Percentiles rank a stretch among this genome's conserved stretches.
Evolutionary conservation across 2,113 vertebrate genomes (phyloP).

Genomic region (Phocoena sinus): DNA sequence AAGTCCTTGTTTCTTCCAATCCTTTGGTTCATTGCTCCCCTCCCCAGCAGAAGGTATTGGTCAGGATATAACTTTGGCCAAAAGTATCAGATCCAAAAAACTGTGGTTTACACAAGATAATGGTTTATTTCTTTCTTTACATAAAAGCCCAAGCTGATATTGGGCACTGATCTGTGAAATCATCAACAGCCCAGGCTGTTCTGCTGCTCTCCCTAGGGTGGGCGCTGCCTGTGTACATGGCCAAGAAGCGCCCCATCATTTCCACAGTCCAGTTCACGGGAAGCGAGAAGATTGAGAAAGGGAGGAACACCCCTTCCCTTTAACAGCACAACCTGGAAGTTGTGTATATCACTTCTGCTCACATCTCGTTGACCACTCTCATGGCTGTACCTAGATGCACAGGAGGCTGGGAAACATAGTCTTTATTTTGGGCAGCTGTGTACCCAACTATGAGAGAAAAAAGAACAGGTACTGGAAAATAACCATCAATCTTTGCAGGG

Average conservation of each 20-base stretch:
- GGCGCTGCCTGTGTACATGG: neutral
- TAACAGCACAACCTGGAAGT: neutral
- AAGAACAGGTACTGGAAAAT: neutral
- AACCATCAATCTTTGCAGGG: neutral
- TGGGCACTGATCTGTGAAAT: neutral
- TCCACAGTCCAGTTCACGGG: neutral
- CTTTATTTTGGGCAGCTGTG: neutral
- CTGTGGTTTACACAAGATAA: neutral
- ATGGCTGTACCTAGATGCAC: neutral
- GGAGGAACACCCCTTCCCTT: neutral
- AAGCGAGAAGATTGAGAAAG: neutral
- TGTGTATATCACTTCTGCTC: neutral
- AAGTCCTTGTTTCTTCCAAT: neutral
- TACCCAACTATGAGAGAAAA: neutral
- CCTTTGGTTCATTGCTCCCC: neutral
- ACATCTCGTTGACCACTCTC: neutral
- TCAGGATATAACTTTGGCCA: neutral
- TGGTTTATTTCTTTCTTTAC: neutral
- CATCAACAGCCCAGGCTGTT: neutral
- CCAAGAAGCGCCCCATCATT: neutral
- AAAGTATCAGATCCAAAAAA: neutral
- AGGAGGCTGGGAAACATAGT: neutral
- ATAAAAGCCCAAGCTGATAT: neutral
- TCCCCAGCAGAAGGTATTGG: neutral
- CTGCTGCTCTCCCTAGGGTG: no score